Percentiles rank a stretch among this genome's conserved stretches.
phyloP scores from a whole-genome alignment of 1,140 invertebrate species.

The Gonioctena quinquepunctata region DNA sequence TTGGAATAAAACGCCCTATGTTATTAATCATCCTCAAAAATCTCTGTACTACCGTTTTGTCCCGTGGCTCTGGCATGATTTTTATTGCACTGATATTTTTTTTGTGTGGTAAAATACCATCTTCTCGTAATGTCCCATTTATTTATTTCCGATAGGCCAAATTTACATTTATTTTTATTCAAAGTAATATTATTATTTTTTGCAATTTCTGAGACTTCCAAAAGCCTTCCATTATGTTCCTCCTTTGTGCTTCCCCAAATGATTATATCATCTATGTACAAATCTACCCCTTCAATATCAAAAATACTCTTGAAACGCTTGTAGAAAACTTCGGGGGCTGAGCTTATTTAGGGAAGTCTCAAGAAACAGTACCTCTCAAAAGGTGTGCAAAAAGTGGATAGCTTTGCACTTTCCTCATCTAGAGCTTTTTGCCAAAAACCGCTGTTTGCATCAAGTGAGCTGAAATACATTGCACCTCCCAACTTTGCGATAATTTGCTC shows the following conservation, averaged over 20 bases:
- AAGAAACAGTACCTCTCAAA: constrained; percentile 55
- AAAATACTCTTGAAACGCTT: constrained; percentile 24
- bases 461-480: too few species aligned
- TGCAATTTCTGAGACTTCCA: constrained; percentile 29
- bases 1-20: too few species aligned
- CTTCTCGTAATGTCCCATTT: constrained; percentile 2
- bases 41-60: too few species aligned
- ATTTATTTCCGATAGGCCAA: constrained; percentile 24
- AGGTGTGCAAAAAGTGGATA: constrained; percentile 58
- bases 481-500: constrained; percentile 53
- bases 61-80: too few species aligned
- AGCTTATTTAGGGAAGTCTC: too few species aligned
- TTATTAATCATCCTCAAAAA: too few species aligned
- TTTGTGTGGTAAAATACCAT: too few species aligned
- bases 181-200: constrained; percentile 36
- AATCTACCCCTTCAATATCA: constrained; percentile 28
- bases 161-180: constrained; percentile 42
- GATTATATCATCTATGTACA: constrained; percentile 30
- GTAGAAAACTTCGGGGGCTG: constrained; percentile 41
- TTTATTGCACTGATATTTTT: too few species aligned
- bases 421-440: constrained; percentile 55
- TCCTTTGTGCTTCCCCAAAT: constrained; percentile 15
- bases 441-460: constrained; percentile 54
- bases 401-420: constrained; percentile 46
- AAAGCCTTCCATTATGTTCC: constrained; percentile 8